A percentile compares a stretch with the other conserved stretches of the same genome.
Evolutionary conservation across 2,888 invertebrate species (phyloP).

Genomic region (Ophion ventricosus): DNA sequence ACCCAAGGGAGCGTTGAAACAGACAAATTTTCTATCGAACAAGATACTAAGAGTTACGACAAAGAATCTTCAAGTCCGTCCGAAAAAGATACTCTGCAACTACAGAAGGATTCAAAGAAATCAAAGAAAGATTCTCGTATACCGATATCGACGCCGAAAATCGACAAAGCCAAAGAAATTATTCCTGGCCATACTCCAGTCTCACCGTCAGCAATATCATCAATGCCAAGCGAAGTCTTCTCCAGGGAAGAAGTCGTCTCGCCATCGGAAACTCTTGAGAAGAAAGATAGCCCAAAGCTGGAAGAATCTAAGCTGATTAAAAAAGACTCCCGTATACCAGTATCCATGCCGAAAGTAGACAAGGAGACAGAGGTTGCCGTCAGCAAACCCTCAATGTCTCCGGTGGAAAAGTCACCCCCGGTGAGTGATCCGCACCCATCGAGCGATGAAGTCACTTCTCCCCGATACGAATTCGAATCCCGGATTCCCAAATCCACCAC

Average conservation of each 20-base stretch:
- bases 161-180: conserved; percentile 73
- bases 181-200: conserved; percentile 16
- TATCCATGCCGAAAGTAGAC: conserved; percentile 45
- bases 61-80: conserved; percentile 63
- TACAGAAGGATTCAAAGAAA: conserved; percentile 58
- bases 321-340: conserved; percentile 24
- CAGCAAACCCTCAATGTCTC: neutral
- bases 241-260: neutral
- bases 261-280: conserved; percentile 17
- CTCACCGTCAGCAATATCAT: conserved; percentile 14
- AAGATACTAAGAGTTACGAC: conserved; percentile 44
- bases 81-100: conserved; percentile 60
- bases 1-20: conserved; percentile 1
- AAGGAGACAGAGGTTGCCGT: conserved; percentile 66
- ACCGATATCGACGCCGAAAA: conserved; percentile 75
- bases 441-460: conserved; percentile 36
- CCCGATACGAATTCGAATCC: conserved; percentile 75
- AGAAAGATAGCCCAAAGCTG: neutral
- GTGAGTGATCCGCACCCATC: neutral
- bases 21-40: conserved; percentile 30
- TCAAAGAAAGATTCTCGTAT: conserved; percentile 76
- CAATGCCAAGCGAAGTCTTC: neutral
- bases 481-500: conserved; percentile 74
- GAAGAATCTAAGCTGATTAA: conserved; percentile 17
- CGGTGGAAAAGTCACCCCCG: conserved; percentile 10